These are phyloP conservation scores for Carapus acus DNA, from an alignment of 2,797 vertebrate species.

Conservation along the genomic window DNA sequence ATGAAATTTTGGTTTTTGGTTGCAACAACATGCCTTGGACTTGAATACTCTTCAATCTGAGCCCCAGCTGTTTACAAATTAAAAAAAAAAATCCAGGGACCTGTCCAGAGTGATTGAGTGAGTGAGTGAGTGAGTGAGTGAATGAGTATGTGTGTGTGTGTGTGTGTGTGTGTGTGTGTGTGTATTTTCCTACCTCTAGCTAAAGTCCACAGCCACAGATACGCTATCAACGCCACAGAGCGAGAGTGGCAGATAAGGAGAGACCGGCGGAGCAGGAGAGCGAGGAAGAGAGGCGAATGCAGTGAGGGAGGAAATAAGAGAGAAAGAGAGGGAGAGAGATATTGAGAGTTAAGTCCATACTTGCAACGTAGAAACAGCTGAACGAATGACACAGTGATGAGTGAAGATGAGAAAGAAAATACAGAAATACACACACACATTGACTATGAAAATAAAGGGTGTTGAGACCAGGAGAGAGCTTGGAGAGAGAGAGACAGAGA, in stretches of 20 bases:
- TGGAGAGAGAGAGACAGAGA: neutral
- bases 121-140: slow-evolving; percentile 7
- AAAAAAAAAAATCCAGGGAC: too few species aligned
- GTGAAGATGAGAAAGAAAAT: neutral
- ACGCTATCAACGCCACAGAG: slow-evolving; percentile 35
- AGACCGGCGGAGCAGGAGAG: slow-evolving; percentile 4
- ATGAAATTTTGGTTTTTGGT: too few species aligned
- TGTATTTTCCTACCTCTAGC: slow-evolving; percentile 33
- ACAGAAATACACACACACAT: neutral
- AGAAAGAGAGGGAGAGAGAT: slow-evolving; percentile 5
- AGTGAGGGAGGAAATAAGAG: too few species aligned
- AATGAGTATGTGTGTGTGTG: neutral
- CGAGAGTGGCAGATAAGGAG: slow-evolving; percentile 1
- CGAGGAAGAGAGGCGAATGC: neutral
- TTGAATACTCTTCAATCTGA: too few species aligned
- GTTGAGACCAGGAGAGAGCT: slow-evolving; percentile 19
- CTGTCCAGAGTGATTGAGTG: too few species aligned
- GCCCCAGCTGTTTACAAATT: neutral
- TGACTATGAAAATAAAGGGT: neutral
- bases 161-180: slow-evolving; percentile 16
- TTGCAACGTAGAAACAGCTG: slow-evolving; percentile 25
- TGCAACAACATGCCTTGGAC: too few species aligned
- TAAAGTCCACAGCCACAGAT: slow-evolving; percentile 65
- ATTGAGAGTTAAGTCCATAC: slow-evolving; percentile 53
- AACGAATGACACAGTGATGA: slow-evolving; percentile 24